Evolutionary conservation across 1,140 invertebrate species (phyloP), one percentile per base, ranked within the genome.

Genomic region (Leptopilina clavipes): DNA sequence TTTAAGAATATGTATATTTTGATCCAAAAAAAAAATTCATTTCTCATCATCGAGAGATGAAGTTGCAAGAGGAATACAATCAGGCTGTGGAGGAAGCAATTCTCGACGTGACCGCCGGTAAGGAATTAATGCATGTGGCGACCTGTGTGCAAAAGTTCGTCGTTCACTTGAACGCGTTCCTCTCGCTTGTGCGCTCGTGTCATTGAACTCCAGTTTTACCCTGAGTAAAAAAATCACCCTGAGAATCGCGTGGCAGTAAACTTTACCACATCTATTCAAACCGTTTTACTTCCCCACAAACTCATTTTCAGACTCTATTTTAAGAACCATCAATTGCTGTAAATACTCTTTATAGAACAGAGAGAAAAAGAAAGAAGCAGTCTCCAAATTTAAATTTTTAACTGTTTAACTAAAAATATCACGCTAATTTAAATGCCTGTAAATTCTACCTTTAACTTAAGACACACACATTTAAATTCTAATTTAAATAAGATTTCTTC

Each of bases 151-250:
- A 77, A 65, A 31, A 65, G 59, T 65, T 65, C 59, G 59, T 65
- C 59, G 22, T 65, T 65, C 25, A 31, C 59, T 65, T 65, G 59
- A 65, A 31, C 22, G 59, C 59, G 59, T 65, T 65, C 59, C 22
- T 65, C 59, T 65, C 59, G 22, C 56, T 65, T n/a, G 22, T 73
- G 71, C 65, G 59, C 37, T 17, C 70, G 76, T 83, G 80, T 85
- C 79, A 80, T 79, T 82, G 79, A 81, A 83, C 82, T 76, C 75
- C 31, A 37, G 12, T 73, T 37, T 56, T 22, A 72, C 72, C 18
- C 44, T 31, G 52, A 43, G 48, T 56, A 72, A 70, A 70, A 70
- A 40, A 40, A 40, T 71, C 18, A 18, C 43, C 71, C 17, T 48
- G 40, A 44, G 71, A 44, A 44, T 72, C 40, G 43, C 19, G 71